phyloP scores from a whole-genome alignment of 2,888 invertebrate genomes.

The Zhuqinia jingwanae region DNA sequence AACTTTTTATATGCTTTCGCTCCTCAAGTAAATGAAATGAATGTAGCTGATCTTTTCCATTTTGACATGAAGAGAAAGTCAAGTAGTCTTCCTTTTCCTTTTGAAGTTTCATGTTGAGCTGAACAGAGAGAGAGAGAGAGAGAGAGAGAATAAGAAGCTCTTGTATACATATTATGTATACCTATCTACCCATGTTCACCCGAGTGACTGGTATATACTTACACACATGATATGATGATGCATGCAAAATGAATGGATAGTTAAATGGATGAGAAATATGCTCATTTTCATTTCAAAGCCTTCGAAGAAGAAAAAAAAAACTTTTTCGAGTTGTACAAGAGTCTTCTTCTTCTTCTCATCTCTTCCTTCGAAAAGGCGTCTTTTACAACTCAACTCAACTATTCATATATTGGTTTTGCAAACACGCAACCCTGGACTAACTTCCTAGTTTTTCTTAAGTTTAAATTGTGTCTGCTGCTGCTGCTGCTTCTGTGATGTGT shows the following conservation, averaged over 20 bases:
- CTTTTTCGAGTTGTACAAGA: constrained; percentile 49
- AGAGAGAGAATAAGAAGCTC: too few species aligned
- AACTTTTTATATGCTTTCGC: background rate
- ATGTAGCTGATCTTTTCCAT: constrained; percentile 60
- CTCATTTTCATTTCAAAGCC: constrained; percentile 72
- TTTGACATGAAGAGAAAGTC: constrained; percentile 70
- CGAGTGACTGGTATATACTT: too few species aligned
- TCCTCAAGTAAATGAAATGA: constrained; percentile 52
- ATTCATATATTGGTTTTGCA: constrained; percentile 56
- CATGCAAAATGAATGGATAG: constrained; percentile 67
- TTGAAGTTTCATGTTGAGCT: constrained; percentile 65
- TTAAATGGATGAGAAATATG: constrained; percentile 59
- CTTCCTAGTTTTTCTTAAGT: constrained; percentile 19
- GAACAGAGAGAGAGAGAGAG: constrained; percentile 1
- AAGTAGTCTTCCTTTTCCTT: constrained; percentile 52
- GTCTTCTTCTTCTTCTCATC: background rate
- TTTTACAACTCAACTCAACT: constrained; percentile 1
- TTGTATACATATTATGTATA: too few species aligned
- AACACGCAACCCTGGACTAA: constrained; percentile 28
- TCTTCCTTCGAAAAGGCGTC: background rate
- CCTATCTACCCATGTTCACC: too few species aligned
- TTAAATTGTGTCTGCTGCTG: constrained; percentile 15
- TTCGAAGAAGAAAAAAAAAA: constrained; percentile 63
- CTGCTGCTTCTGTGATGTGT: too few species aligned
- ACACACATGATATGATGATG: constrained; percentile 38